Evolutionary conservation across 2,113 vertebrate genomes (phyloP).

Genomic region (Struthio camelus): DNA sequence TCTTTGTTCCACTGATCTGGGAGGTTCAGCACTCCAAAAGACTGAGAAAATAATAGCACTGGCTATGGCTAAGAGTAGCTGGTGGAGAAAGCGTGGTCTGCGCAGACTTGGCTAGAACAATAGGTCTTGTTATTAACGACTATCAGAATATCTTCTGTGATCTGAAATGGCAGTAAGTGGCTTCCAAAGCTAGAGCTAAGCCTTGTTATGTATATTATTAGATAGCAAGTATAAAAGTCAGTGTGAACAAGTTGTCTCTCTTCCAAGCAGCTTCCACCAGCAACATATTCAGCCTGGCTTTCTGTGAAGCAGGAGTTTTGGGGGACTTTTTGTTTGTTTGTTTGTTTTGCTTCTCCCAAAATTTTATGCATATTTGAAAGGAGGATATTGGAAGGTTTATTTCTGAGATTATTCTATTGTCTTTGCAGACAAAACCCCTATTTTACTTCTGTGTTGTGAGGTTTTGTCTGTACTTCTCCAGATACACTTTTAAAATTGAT

Average conservation of each 20-base stretch:
- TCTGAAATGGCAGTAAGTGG: background rate
- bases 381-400: background rate
- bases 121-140: background rate
- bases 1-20: background rate
- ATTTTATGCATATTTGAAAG: background rate
- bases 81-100: fast-evolving
- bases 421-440: background rate
- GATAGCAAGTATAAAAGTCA: background rate
- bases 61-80: background rate
- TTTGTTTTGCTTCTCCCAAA: background rate
- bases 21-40: background rate
- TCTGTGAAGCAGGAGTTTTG: background rate
- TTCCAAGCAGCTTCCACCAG: background rate
- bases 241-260: fast-evolving
- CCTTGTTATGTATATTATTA: background rate
- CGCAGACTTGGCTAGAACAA: background rate
- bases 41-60: background rate
- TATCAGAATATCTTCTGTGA: background rate
- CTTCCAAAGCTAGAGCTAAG: background rate
- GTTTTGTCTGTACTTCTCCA: background rate
- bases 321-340: no score
- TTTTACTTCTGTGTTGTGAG: background rate
- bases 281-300: background rate
- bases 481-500: background rate
- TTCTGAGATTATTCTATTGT: background rate